phyloP scores from a whole-genome alignment of 53 echinoderm and acorn worm species.

The Temnopleurus reevesii region DNA sequence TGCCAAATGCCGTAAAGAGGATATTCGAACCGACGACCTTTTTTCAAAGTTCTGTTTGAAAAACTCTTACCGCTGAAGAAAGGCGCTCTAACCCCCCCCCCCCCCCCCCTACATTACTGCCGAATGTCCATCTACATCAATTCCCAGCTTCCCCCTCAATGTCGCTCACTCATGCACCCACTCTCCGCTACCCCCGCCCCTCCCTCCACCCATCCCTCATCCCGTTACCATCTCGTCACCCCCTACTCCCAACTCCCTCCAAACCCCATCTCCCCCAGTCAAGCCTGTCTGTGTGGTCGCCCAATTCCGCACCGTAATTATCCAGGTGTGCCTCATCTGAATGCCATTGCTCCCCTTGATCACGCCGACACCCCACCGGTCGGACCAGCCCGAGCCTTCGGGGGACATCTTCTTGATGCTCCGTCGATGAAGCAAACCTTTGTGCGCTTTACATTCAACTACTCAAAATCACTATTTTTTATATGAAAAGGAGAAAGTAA shows the following conservation, averaged over 20 bases:
- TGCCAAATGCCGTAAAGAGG: too few species aligned
- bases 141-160: not conserved
- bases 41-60: too few species aligned
- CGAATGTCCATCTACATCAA: not conserved
- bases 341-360: conserved; percentile 12
- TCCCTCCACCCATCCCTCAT: not conserved
- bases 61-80: too few species aligned
- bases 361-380: conserved; percentile 16
- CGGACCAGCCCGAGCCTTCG: not conserved
- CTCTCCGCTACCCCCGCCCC: not conserved
- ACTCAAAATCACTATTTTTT: not conserved
- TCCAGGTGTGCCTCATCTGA: conserved; percentile 41
- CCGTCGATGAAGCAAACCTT: not conserved
- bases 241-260: conserved; percentile 4
- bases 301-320: conserved; percentile 19
- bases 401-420: conserved; percentile 11
- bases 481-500: not conserved
- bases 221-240: not conserved
- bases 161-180: not conserved
- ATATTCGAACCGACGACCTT: too few species aligned
- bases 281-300: conserved; percentile 48
- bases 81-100: too few species aligned
- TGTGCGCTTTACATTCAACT: conserved; percentile 22
- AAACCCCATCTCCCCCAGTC: not conserved
- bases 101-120: too few species aligned